A percentile compares a stretch with the other conserved stretches of the same genome.
Conservation (phyloP, 2,888 invertebrate species). For the Eretmocerus hayati region DNA sequence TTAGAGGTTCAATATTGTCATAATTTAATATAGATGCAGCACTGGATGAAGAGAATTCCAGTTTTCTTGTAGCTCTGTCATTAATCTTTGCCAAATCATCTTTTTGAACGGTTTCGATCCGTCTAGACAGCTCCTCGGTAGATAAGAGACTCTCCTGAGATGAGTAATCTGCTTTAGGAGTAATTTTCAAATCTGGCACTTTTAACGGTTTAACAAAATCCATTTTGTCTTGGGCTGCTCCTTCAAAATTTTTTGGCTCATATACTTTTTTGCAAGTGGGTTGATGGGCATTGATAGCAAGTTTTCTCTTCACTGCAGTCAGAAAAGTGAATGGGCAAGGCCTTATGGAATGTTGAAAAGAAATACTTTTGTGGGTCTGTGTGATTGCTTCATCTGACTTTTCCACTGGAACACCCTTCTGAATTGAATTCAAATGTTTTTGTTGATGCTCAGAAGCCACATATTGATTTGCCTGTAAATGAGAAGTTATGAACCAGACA, state of each 20-base stretch:
- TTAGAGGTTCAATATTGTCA: conserved; percentile 38
- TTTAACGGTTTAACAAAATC: conserved; percentile 40
- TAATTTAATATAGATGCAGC: conserved; percentile 35
- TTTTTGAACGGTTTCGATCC: conserved; percentile 29
- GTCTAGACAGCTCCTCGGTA: conserved; percentile 31
- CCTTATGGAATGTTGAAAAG: conserved; percentile 38
- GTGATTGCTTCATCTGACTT: conserved; percentile 13
- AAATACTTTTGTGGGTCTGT: conserved; percentile 19
- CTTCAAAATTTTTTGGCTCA: conserved; percentile 22
- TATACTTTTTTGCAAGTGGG: conserved; percentile 28
- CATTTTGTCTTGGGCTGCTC: conserved; percentile 29
- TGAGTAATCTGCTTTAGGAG: conserved; percentile 39
- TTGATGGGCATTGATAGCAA: conserved; percentile 36
- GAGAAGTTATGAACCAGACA: no score
- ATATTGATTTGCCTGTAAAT: conserved; percentile 18
- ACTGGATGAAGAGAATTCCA: conserved; percentile 39
- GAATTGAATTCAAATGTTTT: conserved; percentile 9
- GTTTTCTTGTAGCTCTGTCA: conserved; percentile 38
- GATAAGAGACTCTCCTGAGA: conserved; percentile 33
- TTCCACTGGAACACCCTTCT: conserved; percentile 4
- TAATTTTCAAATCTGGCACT: conserved; percentile 43
- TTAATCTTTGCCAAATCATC: conserved; percentile 32
- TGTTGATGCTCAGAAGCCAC: conserved; percentile 13
- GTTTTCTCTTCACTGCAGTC: conserved; percentile 54
- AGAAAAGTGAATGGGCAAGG: conserved; percentile 58